These are phyloP conservation scores for Sebastes miniatus DNA, from an alignment of 2,797 vertebrate genomes.

Conservation along the genomic window DNA sequence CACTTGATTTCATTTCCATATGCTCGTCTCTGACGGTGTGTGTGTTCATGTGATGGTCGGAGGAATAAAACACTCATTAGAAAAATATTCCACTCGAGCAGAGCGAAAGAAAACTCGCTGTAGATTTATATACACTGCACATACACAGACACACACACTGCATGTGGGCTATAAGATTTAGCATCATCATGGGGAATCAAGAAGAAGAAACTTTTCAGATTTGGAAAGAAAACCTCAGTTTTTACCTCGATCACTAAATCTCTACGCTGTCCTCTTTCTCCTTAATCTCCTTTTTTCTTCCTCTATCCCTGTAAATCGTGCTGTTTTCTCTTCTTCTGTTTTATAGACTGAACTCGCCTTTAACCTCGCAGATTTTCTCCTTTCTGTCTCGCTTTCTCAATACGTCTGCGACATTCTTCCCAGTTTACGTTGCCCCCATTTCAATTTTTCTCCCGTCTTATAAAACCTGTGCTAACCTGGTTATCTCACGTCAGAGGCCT, in stretches of 20 bases:
- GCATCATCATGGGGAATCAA: slow-evolving; percentile 42
- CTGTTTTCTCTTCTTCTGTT: neutral
- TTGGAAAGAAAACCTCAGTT: slow-evolving; percentile 59
- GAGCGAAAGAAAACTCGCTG: slow-evolving; percentile 60
- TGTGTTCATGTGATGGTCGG: slow-evolving; percentile 23
- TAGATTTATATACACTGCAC: slow-evolving; percentile 51
- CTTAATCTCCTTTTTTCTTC: slow-evolving; percentile 27
- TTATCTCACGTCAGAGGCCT: neutral
- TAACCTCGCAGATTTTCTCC: neutral
- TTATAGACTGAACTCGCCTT: neutral
- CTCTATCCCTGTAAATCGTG: slow-evolving; percentile 15
- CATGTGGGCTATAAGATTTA: slow-evolving; percentile 56
- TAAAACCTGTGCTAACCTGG: too few species aligned
- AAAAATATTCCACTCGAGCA: slow-evolving; percentile 63
- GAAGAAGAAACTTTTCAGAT: slow-evolving; percentile 52
- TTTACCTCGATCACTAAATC: slow-evolving; percentile 48
- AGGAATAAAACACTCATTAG: slow-evolving; percentile 62
- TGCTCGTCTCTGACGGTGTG: slow-evolving; percentile 35
- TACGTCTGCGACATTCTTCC: neutral
- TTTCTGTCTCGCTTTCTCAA: neutral
- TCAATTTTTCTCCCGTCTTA: neutral
- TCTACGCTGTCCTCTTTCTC: neutral
- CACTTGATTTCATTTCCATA: slow-evolving; percentile 59
- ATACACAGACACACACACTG: slow-evolving; percentile 6
- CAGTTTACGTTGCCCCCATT: too few species aligned